These are phyloP conservation scores for Enteromius thamalakanensis DNA, from an alignment of 2,797 vertebrate genomes.

Conservation along the genomic window DNA sequence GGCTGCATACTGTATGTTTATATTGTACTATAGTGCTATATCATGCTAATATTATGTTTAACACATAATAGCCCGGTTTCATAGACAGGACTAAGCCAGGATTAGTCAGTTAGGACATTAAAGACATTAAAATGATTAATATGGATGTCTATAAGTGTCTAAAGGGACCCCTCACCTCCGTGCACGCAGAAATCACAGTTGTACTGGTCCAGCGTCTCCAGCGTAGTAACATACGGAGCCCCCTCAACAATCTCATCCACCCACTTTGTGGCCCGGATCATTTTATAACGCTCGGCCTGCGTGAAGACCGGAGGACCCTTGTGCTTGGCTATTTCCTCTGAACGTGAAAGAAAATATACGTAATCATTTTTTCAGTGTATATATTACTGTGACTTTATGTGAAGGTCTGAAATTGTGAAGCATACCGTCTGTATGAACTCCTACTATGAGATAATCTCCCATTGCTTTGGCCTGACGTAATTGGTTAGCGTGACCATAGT, in stretches of 20 bases:
- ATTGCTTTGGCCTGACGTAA: constrained; percentile 94
- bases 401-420: background rate
- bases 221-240: constrained; percentile 93
- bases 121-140: background rate
- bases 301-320: constrained; percentile 98
- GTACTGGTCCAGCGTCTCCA: constrained; percentile 93
- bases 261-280: constrained; percentile 98
- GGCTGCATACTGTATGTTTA: too few relatives aligned
- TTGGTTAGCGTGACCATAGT: constrained; percentile 98
- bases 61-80: too few relatives aligned
- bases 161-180: constrained; percentile 75
- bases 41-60: too few relatives aligned
- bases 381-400: background rate
- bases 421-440: constrained; percentile 94
- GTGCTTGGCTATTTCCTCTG: constrained; percentile 95
- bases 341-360: background rate
- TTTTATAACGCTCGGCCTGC: constrained; percentile 94
- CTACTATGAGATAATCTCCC: constrained; percentile 94
- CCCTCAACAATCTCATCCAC: constrained; percentile 95
- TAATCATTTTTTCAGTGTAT: background rate
- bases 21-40: too few relatives aligned
- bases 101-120: too few relatives aligned
- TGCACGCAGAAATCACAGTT: constrained; percentile 96
- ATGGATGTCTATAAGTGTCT: background rate
- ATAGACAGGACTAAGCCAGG: too few relatives aligned